Evolutionary conservation across 2,888 invertebrate species (phyloP).

Genomic region (Holacanthella duospinosa): DNA sequence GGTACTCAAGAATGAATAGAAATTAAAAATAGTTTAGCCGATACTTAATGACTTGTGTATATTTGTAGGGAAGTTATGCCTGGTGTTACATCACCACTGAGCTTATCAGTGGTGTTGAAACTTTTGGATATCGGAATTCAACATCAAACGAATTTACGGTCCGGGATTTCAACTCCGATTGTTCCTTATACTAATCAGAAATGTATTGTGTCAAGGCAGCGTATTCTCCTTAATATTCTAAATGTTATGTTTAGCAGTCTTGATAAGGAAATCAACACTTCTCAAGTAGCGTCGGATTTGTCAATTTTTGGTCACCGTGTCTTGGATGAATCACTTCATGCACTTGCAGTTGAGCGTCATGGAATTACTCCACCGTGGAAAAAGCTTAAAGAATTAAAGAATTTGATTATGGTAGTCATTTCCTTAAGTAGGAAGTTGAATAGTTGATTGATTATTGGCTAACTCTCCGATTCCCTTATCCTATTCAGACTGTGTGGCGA

Average conservation of each 20-base stretch:
- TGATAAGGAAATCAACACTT: conserved; percentile 44
- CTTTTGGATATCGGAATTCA: conserved; percentile 40
- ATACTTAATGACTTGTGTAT: conserved; percentile 9
- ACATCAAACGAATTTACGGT: conserved; percentile 37
- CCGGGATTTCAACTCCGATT: conserved; percentile 4
- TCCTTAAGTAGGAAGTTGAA: too few relatives aligned
- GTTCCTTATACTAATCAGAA: conserved; percentile 23
- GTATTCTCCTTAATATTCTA: conserved; percentile 42
- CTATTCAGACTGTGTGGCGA: neutral
- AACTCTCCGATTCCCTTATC: neutral
- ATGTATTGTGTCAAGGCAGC: conserved; percentile 39
- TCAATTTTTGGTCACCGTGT: conserved; percentile 54
- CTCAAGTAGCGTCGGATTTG: conserved; percentile 50
- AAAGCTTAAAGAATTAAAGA: too few relatives aligned
- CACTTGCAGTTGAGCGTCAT: conserved; percentile 46
- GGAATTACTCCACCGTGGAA: conserved; percentile 39
- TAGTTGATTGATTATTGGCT: too few relatives aligned
- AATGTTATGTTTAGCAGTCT: conserved; percentile 46
- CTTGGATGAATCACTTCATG: conserved; percentile 48
- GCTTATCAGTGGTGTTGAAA: conserved; percentile 42
- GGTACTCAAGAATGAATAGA: conserved; percentile 49
- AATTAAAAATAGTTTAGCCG: neutral
- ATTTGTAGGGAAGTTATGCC: conserved; percentile 54
- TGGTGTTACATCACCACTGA: conserved; percentile 51
- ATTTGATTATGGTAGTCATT: too few relatives aligned